Conservation (phyloP, 2,797 vertebrate genomes). For the Coregonus sp. region DNA sequence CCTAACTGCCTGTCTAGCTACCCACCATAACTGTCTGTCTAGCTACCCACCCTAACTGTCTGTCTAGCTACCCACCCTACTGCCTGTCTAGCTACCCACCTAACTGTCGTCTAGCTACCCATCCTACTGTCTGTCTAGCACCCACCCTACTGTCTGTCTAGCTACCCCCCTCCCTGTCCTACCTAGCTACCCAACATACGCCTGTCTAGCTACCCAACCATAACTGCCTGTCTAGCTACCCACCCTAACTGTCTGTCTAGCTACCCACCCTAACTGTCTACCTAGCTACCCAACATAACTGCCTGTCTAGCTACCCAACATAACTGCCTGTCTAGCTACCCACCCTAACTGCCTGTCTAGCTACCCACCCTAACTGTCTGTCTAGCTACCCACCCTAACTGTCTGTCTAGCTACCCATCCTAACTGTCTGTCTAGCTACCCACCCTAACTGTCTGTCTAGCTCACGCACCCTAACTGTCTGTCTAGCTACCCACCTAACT, state of each 20-base stretch:
- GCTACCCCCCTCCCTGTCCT: too few species aligned
- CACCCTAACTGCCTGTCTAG: too few species aligned
- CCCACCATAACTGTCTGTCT: neutral
- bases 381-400: neutral
- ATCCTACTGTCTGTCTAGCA: neutral
- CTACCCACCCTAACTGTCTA: neutral
- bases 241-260: neutral
- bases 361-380: slow-evolving; percentile 1
- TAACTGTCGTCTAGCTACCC: neutral
- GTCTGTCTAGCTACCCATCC: too few species aligned
- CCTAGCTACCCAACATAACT: neutral
- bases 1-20: too few species aligned
- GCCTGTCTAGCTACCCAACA: too few species aligned
- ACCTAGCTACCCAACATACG: too few species aligned
- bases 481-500: neutral
- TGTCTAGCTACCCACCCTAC: too few species aligned
- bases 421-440: too few species aligned
- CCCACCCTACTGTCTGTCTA: too few species aligned
- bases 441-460: too few species aligned
- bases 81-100: neutral
- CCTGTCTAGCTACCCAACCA: too few species aligned
- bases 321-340: too few species aligned
- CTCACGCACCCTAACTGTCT: slow-evolving; percentile 1
- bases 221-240: neutral
- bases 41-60: neutral